Percentiles rank a stretch among this genome's conserved stretches.
phyloP scores from a whole-genome alignment of 2,888 invertebrate species.

The Masnerella sp. region DNA sequence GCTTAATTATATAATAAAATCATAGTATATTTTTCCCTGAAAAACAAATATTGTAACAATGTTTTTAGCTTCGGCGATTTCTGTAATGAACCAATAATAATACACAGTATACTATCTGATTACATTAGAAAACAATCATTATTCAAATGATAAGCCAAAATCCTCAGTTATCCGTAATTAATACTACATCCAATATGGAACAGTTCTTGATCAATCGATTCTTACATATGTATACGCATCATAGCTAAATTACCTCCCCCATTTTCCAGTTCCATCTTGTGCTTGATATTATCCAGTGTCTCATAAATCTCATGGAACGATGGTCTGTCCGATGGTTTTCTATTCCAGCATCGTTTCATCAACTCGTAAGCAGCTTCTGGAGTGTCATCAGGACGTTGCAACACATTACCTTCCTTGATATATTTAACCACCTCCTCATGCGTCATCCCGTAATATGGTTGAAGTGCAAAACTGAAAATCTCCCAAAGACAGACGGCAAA shows the following conservation, averaged over 20 bases:
- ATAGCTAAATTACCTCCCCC: slow-evolving; percentile 71
- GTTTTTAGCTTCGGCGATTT: too few relatives aligned
- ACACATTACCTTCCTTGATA: slow-evolving; percentile 94
- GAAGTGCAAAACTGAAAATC: slow-evolving; percentile 96
- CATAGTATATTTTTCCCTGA: too few relatives aligned
- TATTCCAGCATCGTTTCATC: slow-evolving; percentile 96
- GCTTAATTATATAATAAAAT: too few relatives aligned
- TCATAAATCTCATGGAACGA: slow-evolving; percentile 90
- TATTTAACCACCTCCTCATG: slow-evolving; percentile 98
- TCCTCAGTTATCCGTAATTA: slow-evolving; percentile 20
- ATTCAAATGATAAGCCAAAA: too few relatives aligned
- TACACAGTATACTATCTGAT: too few relatives aligned
- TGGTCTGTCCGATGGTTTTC: slow-evolving; percentile 90
- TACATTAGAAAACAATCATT: too few relatives aligned
- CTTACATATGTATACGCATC: slow-evolving; percentile 72
- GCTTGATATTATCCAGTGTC: slow-evolving; percentile 84
- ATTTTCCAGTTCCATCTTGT: slow-evolving; percentile 75
- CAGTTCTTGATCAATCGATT: not conserved
- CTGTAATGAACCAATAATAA: too few relatives aligned
- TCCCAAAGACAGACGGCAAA: slow-evolving; percentile 97
- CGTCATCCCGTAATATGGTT: slow-evolving; percentile 98
- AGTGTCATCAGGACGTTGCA: slow-evolving; percentile 94
- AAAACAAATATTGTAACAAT: too few relatives aligned
- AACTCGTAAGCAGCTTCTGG: slow-evolving; percentile 91
- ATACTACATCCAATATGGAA: too few relatives aligned